Evolutionary conservation across 92 coral and sea anemone genomes (phyloP).

Genomic region (Porites rus): DNA sequence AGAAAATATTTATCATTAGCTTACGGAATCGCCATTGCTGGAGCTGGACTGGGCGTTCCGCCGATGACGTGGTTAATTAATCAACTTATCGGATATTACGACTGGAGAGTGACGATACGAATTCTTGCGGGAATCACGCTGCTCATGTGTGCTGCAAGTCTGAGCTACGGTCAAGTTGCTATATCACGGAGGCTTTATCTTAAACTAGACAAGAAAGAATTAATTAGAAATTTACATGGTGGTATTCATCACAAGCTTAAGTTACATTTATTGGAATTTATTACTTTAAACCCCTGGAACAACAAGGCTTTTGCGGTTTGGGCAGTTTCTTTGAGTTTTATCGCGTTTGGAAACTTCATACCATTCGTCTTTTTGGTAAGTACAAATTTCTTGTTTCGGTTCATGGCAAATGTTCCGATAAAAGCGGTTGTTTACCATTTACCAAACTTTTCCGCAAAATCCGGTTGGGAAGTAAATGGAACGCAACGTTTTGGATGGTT

Average conservation of each 20-base stretch:
- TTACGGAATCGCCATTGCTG: slow-evolving; percentile 67
- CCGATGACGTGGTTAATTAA: slow-evolving; percentile 49
- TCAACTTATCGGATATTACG: slow-evolving; percentile 18
- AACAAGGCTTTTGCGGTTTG: slow-evolving; percentile 72
- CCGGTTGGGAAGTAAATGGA: too few species aligned
- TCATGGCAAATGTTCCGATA: not conserved
- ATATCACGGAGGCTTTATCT: not conserved
- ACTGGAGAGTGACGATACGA: slow-evolving; percentile 63
- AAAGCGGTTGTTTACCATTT: too few species aligned
- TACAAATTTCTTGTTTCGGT: not conserved
- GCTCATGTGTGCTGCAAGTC: slow-evolving; percentile 62
- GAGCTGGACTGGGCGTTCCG: slow-evolving; percentile 74
- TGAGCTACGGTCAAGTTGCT: slow-evolving; percentile 56
- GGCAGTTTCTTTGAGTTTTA: slow-evolving; percentile 68
- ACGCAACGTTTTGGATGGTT: too few species aligned
- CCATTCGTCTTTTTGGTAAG: slow-evolving; percentile 84
- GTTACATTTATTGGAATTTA: slow-evolving; percentile 18
- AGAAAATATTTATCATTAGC: slow-evolving; percentile 63
- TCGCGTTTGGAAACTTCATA: slow-evolving; percentile 68
- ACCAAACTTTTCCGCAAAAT: too few species aligned
- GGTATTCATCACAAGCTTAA: slow-evolving; percentile 16
- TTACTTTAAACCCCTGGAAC: slow-evolving; percentile 31
- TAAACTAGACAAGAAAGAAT: slow-evolving; percentile 1
- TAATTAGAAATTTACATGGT: not conserved
- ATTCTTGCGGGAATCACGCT: slow-evolving; percentile 52